Conservation (phyloP, 2,888 invertebrate genomes). For the Resseliella maxima region DNA sequence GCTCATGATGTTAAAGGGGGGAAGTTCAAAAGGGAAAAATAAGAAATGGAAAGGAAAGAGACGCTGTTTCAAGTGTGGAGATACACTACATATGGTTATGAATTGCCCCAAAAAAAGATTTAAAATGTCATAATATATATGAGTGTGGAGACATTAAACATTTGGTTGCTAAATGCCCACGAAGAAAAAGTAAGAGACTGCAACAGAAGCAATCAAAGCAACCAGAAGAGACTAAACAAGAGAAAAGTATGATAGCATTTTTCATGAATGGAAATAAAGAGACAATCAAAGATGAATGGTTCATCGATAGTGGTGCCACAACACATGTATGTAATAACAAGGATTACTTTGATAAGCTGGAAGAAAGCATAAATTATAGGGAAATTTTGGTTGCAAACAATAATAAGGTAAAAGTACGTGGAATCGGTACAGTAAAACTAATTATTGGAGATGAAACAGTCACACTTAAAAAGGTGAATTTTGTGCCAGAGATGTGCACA, state of each 20-base stretch:
- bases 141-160: neutral
- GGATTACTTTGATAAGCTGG: neutral
- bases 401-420: neutral
- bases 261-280: neutral
- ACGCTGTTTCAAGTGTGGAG: slow-evolving; percentile 58
- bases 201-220: neutral
- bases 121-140: neutral
- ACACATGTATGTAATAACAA: slow-evolving; percentile 1
- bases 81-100: slow-evolving; percentile 60
- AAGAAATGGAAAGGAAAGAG: slow-evolving; percentile 57
- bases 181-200: neutral
- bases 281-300: slow-evolving; percentile 18
- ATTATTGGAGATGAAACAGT: neutral
- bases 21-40: slow-evolving; percentile 58
- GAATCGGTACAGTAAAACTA: neutral
- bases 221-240: neutral
- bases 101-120: slow-evolving; percentile 55
- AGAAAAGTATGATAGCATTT: neutral
- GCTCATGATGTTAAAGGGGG: neutral
- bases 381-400: neutral
- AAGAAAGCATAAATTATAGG: neutral
- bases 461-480: neutral
- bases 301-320: slow-evolving; percentile 37
- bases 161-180: neutral
- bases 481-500: neutral